Percentiles rank a stretch among this genome's conserved stretches.
Conservation (phyloP, 1,140 invertebrate species). For the Leucophenga varia region DNA sequence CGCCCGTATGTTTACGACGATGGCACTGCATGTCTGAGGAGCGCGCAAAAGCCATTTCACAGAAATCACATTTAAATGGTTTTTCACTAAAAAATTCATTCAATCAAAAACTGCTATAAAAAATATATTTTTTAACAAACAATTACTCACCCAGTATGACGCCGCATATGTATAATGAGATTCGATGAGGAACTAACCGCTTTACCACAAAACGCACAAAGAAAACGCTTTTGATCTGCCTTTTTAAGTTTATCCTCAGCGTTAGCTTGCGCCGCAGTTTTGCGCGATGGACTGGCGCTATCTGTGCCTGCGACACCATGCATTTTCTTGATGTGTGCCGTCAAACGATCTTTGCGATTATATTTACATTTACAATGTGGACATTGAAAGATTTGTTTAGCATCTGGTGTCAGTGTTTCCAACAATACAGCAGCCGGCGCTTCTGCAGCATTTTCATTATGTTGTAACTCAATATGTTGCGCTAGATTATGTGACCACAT, state of each 20-base stretch:
- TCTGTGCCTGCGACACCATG: constrained; percentile 16
- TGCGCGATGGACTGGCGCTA: constrained; percentile 44
- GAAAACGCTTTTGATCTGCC: constrained; percentile 37
- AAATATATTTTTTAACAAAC: too few species aligned
- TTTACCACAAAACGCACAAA: constrained; percentile 62
- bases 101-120: too few species aligned
- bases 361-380: constrained; percentile 60
- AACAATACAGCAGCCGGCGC: neutral
- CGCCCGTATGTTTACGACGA: constrained; percentile 62
- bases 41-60: constrained; percentile 48
- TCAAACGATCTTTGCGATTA: constrained; percentile 57
- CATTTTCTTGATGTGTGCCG: constrained; percentile 41
- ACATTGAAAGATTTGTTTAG: constrained; percentile 58
- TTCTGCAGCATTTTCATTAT: constrained; percentile 27
- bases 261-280: neutral
- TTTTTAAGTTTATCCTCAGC: constrained; percentile 14
- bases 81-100: too few species aligned
- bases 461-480: constrained; percentile 57
- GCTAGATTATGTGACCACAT: constrained; percentile 59
- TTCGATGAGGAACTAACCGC: constrained; percentile 62
- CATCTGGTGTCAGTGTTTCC: constrained; percentile 42
- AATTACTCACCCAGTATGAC: too few species aligned
- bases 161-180: constrained; percentile 63
- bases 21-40: constrained; percentile 57
- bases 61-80: constrained; percentile 50